Base-by-base conservation (phyloP, 2,113 vertebrate species). In the Lipophrys pholis region DNA sequence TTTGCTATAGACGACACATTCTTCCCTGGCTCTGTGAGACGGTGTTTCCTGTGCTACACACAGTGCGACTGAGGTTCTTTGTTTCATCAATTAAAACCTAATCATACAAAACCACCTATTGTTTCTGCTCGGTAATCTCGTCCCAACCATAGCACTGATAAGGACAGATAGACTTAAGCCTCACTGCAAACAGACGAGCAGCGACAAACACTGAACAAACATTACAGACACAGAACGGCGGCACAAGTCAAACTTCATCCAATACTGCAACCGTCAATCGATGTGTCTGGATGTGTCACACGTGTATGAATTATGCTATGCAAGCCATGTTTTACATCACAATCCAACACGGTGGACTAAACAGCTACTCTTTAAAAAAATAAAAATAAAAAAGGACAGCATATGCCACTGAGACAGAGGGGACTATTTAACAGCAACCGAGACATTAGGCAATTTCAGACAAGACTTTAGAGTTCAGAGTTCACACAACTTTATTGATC, bases 61-160 rank as follows among this genome's bases (percentile, higher is more conserved):
- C 5, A 5, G 51, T 51, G 74, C 68, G 66, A 79, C 82, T 86
- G 57, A 71, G 73, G 16, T 69, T 68, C 70, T 89, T 89, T 89
- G 85, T 88, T 79, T 73, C 67, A 39, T 63, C 79, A 81, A 88
- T 92, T 90, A 90, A 86, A 80, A 63, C 51, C 78, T 76, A 83
- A 87, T 81, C 73, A 55, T 65, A 86, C 77, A 84, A 86, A 84
- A 78, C 62, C 63, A 63, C 54, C 71, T 81, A 73, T 76, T 85
- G 78, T 90, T 66, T 69, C 56, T 12, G 72, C 52, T 73, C 65
- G 53, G 58, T 75, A 86, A 89, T 86, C 86, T 66, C 72, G 66
- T 77, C 81, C 52, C 48, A 55, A 80, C 78, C 59, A 45, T 45
- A 71, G 72, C 73, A 72, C 66, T 68, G 85, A 90, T 87, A 68